These are phyloP conservation scores for Falco punctatus DNA, from an alignment of 2,113 vertebrate species.

Conservation along the genomic window DNA sequence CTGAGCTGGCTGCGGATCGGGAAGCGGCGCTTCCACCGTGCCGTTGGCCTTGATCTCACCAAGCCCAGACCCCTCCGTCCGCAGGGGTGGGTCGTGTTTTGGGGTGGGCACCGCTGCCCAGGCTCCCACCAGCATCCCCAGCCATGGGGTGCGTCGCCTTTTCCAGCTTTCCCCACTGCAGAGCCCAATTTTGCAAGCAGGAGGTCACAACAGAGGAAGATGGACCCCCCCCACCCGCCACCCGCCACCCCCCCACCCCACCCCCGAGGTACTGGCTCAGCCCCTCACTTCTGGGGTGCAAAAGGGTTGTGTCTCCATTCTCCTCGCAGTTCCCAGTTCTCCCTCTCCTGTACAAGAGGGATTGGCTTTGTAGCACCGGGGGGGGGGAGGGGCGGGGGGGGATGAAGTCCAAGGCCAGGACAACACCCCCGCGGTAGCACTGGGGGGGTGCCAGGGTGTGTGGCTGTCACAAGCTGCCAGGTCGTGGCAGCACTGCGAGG, in stretches of 20 bases:
- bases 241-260: not conserved
- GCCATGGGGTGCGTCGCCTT: accelerated
- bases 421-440: not conserved
- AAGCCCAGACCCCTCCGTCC: not conserved
- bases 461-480: not conserved
- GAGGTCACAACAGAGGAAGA: not conserved
- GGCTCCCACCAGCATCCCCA: not conserved
- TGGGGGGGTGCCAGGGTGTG: not conserved
- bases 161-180: not conserved
- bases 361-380: not conserved
- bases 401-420: not conserved
- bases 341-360: not conserved
- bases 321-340: not conserved
- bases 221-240: not conserved
- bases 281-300: not conserved
- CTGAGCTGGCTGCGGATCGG: accelerated
- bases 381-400: not conserved
- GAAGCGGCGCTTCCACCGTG: accelerated
- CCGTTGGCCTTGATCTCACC: not conserved
- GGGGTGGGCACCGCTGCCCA: not conserved
- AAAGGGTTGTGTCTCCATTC: not conserved
- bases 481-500: accelerated
- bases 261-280: not conserved
- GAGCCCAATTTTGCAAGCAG: not conserved
- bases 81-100: not conserved